Conservation (phyloP, 2,888 invertebrate species). For the Cremastinae sp. region DNA sequence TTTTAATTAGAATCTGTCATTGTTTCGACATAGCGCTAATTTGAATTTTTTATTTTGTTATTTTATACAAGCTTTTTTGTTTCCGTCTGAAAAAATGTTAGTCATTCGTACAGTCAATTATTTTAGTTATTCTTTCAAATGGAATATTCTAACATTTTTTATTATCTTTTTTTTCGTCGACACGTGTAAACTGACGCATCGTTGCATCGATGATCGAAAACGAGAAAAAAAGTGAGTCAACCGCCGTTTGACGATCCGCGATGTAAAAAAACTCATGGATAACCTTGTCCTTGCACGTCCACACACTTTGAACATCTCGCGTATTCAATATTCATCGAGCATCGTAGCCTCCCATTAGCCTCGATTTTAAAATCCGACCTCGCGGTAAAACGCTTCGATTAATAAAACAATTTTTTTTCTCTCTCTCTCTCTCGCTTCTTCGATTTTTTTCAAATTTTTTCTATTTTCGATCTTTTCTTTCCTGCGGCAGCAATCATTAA, state of each 20-base stretch:
- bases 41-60: too few relatives aligned
- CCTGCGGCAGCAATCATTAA: neutral
- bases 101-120: too few relatives aligned
- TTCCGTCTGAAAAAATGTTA: too few relatives aligned
- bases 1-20: too few relatives aligned
- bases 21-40: too few relatives aligned
- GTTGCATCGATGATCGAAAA: neutral
- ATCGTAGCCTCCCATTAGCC: conserved; percentile 55
- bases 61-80: neutral
- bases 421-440: conserved; percentile 8
- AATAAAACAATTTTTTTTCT: conserved; percentile 29
- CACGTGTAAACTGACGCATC: conserved; percentile 30
- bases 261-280: conserved; percentile 38
- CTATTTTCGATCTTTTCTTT: neutral
- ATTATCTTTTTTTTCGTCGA: conserved; percentile 14
- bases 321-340: conserved; percentile 57
- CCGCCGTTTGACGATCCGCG: conserved; percentile 35
- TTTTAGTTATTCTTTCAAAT: too few relatives aligned
- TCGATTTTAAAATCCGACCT: conserved; percentile 56
- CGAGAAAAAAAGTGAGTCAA: conserved; percentile 28
- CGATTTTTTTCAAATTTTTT: conserved; percentile 5
- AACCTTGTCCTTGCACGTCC: conserved; percentile 55
- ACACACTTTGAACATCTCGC: conserved; percentile 3
- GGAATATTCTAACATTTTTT: too few relatives aligned
- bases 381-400: conserved; percentile 27